phyloP scores from a whole-genome alignment of 1,140 invertebrate genomes.

The Microplitis demolitor region DNA sequence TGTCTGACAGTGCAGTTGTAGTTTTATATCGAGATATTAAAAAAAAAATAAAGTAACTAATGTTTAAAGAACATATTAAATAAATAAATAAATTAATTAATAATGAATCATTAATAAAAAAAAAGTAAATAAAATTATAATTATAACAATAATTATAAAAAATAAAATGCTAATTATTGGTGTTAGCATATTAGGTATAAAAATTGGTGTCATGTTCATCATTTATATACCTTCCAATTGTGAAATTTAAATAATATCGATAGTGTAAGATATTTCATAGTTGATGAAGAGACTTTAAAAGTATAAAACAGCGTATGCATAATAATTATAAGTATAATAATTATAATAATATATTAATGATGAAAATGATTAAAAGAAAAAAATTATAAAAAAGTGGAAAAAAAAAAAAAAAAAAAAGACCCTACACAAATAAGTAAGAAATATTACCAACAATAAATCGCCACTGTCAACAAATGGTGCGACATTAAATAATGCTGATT shows the following conservation, averaged over 20 bases:
- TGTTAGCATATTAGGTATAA: conserved; percentile 51
- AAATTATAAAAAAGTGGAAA: conserved; percentile 30
- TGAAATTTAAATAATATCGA: conserved; percentile 54
- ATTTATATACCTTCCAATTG: conserved; percentile 46
- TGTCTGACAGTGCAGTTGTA: conserved; percentile 44
- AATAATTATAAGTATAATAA: conserved; percentile 34
- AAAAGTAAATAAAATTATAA: conserved; percentile 28
- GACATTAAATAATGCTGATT: conserved; percentile 36
- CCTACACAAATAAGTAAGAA: not conserved
- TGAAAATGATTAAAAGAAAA: not conserved
- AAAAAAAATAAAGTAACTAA: conserved; percentile 30
- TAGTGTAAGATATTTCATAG: conserved; percentile 56
- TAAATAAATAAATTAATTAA: no score
- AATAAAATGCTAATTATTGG: conserved; percentile 48
- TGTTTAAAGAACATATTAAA: conserved; percentile 11
- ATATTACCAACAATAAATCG: conserved; percentile 3
- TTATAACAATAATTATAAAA: conserved; percentile 9
- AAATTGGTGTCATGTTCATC: conserved; percentile 33
- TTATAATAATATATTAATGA: conserved; percentile 15
- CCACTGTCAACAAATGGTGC: conserved; percentile 31
- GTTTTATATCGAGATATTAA: conserved; percentile 50
- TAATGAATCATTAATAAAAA: conserved; percentile 11
- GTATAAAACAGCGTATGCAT: conserved; percentile 39
- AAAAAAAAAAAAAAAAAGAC: conserved; percentile 31
- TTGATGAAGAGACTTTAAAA: conserved; percentile 39